Conservation (phyloP, 2,797 vertebrate species). For the Sandelia bainsii region DNA sequence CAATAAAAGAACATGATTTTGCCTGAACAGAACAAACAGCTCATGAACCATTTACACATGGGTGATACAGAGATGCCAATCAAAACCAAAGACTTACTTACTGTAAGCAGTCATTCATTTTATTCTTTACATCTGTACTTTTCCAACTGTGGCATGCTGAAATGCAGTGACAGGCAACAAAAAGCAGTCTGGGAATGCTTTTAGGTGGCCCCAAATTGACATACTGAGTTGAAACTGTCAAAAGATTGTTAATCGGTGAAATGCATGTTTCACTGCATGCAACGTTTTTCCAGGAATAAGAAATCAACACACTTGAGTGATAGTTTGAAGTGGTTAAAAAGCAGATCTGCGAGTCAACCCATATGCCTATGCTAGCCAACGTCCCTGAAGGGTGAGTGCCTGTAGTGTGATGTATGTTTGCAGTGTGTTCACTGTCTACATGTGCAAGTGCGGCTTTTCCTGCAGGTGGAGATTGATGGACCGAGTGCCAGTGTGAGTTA, state of each 20-base stretch:
- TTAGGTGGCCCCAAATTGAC: too few relatives aligned
- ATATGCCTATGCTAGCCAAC: neutral
- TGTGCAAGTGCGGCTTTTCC: conserved; percentile 1
- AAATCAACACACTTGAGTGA: too few relatives aligned
- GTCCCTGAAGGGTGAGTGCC: conserved; percentile 45
- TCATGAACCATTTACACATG: neutral
- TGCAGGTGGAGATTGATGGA: conserved; percentile 58
- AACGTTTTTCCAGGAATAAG: too few relatives aligned
- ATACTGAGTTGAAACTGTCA: too few relatives aligned
- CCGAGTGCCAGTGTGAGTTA: conserved; percentile 42
- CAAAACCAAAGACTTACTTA: neutral
- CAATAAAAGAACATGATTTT: neutral
- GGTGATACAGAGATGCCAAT: neutral
- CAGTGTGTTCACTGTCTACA: neutral
- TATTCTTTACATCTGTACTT: neutral
- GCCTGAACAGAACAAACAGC: neutral
- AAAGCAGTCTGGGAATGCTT: too few relatives aligned
- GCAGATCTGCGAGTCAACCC: conserved; percentile 13
- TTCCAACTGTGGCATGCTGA: neutral
- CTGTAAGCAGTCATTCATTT: neutral
- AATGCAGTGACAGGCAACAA: too few relatives aligned
- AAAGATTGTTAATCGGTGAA: too few relatives aligned
- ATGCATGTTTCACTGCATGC: too few relatives aligned
- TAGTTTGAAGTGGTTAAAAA: too few relatives aligned
- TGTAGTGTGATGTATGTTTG: conserved; percentile 5